Percentiles rank a stretch among this genome's conserved stretches.
Conservation (phyloP, 2,797 vertebrate species). For the Sylvilagus floridanus region DNA sequence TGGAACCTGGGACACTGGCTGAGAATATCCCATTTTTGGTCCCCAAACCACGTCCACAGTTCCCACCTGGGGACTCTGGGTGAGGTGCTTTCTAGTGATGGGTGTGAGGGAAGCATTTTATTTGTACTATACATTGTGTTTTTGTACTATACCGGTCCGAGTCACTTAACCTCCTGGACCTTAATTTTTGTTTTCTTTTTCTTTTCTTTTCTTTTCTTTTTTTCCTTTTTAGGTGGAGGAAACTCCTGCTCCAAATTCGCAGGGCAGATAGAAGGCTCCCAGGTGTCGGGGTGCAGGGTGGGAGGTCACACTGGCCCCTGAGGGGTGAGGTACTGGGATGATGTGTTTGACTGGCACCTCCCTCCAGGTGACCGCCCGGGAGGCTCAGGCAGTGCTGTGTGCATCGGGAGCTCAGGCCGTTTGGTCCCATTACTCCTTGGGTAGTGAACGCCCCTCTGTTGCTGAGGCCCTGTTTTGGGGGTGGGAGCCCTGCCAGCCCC, state of each 20-base stretch:
- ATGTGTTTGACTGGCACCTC: neutral
- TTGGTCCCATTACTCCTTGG: conserved; percentile 11
- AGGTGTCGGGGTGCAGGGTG: neutral
- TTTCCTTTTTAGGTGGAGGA: neutral
- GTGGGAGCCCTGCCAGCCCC: neutral
- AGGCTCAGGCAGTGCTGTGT: neutral
- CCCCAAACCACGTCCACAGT: accelerated
- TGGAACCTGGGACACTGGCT: neutral
- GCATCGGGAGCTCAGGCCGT: neutral
- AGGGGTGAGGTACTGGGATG: neutral
- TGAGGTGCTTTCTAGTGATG: neutral
- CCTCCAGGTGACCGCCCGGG: neutral
- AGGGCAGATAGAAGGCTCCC: neutral
- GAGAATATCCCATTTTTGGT: neutral
- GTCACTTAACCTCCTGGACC: neutral
- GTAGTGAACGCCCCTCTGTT: conserved; percentile 42
- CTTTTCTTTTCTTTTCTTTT: neutral
- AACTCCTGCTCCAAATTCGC: neutral
- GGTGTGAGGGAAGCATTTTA: neutral
- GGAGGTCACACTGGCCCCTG: accelerated
- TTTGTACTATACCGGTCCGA: neutral
- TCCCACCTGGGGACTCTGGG: too few relatives aligned
- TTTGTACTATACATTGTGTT: neutral
- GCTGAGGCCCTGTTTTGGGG: neutral
- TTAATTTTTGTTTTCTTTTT: neutral